phyloP scores from a whole-genome alignment of 2,113 vertebrate genomes.

The Cricetomys ansorgei region DNA sequence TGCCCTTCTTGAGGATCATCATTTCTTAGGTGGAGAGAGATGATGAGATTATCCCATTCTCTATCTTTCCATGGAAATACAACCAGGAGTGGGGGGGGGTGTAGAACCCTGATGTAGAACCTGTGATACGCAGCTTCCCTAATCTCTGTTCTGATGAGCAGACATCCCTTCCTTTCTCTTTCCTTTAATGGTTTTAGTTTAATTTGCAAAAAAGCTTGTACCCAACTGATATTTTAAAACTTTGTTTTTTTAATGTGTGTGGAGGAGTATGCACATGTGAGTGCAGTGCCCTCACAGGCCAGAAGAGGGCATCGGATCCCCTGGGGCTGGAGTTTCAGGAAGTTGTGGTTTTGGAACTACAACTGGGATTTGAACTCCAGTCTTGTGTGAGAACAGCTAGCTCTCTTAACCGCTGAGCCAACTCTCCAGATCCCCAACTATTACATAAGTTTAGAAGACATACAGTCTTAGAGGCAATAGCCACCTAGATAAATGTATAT shows the following conservation, averaged over 20 bases:
- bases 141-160: background rate
- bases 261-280: background rate
- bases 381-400: background rate
- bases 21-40: background rate
- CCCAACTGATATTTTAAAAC: background rate
- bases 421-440: background rate
- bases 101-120: background rate
- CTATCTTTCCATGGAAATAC: background rate
- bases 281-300: too few relatives aligned
- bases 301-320: background rate
- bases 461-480: background rate
- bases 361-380: background rate
- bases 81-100: background rate
- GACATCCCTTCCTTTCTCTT: background rate
- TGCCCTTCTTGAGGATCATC: background rate
- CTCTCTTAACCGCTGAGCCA: background rate
- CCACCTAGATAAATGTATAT: background rate
- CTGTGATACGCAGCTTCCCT: too few relatives aligned
- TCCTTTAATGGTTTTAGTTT: background rate
- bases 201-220: background rate
- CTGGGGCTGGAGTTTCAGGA: background rate
- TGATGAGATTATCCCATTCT: background rate
- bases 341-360: too few relatives aligned
- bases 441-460: background rate
- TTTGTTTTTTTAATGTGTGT: background rate